Evolutionary conservation across 2,797 vertebrate species (phyloP).

Genomic region (Falco cherrug): DNA sequence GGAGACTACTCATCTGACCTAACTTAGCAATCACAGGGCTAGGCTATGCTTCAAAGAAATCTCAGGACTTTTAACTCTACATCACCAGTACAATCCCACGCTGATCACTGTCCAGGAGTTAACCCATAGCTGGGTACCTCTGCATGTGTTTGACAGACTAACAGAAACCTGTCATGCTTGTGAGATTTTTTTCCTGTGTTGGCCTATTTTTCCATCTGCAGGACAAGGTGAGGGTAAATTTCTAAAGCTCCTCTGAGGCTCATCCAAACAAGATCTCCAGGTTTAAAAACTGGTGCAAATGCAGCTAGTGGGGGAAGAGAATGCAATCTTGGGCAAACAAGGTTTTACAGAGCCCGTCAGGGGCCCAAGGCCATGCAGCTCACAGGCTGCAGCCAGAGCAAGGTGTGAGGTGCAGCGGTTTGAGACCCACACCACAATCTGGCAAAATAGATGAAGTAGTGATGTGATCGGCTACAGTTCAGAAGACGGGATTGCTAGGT

Average conservation of each 20-base stretch:
- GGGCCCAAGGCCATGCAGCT: neutral
- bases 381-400: neutral
- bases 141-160: neutral
- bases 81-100: neutral
- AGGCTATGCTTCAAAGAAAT: neutral
- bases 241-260: neutral
- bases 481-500: neutral
- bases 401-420: neutral
- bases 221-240: neutral
- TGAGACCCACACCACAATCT: neutral
- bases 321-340: neutral
- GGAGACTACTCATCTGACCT: neutral
- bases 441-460: neutral
- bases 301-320: neutral
- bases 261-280: neutral
- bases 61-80: neutral
- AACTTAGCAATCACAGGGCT: neutral
- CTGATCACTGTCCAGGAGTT: neutral
- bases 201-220: neutral
- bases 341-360: neutral
- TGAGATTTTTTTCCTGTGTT: neutral
- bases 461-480: neutral
- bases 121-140: neutral
- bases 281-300: neutral
- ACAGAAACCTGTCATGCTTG: neutral